These are phyloP conservation scores for Circaetus gallicus DNA, from an alignment of 2,113 vertebrate genomes.

Conservation along the genomic window DNA sequence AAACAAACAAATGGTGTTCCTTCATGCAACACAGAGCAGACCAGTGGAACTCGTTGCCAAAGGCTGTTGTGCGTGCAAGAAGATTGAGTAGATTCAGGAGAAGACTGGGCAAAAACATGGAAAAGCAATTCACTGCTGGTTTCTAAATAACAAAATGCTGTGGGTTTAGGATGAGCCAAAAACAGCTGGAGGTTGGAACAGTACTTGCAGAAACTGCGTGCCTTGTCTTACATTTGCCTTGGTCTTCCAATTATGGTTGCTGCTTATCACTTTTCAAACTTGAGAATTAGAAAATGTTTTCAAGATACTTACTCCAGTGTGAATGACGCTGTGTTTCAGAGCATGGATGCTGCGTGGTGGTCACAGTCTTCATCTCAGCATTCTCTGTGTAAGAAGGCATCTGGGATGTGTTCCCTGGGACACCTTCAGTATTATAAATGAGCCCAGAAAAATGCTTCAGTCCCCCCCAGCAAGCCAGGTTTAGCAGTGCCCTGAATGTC, in stretches of 20 bases:
- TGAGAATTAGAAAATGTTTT: neutral
- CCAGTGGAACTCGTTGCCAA: neutral
- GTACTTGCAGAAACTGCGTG: rapidly evolving
- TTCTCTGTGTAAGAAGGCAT: neutral
- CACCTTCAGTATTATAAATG: neutral
- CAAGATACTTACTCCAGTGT: neutral
- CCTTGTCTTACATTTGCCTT: neutral
- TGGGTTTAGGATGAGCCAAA: neutral
- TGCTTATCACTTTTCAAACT: neutral
- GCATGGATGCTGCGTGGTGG: rapidly evolving
- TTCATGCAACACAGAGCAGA: neutral
- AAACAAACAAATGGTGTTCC: neutral
- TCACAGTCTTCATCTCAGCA: neutral
- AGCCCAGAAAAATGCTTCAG: neutral
- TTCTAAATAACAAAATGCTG: neutral
- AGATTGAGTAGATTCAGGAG: neutral
- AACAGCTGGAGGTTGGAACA: neutral
- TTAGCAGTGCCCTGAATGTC: neutral
- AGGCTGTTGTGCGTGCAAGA: neutral
- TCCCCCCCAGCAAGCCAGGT: neutral
- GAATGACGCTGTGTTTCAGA: neutral
- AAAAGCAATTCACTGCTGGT: neutral
- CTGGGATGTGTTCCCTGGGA: neutral
- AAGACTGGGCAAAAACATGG: neutral
- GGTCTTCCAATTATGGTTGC: neutral